These are phyloP conservation scores for Cephus sareptanus DNA, from an alignment of 2,888 invertebrate genomes.

Conservation along the genomic window DNA sequence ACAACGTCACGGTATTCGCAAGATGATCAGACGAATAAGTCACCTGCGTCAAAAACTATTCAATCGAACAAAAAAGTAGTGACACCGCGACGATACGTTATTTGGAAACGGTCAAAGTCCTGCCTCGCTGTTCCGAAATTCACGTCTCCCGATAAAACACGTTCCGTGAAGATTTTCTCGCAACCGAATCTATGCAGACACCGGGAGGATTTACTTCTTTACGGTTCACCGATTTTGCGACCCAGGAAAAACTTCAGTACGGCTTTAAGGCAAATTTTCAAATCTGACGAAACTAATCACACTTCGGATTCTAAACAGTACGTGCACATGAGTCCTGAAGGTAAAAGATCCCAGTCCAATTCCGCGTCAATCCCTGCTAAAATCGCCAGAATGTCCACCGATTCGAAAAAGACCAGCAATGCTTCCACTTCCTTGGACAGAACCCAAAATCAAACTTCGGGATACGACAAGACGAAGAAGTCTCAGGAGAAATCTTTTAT, in stretches of 20 bases:
- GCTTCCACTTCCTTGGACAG: background rate
- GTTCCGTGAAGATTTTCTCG: constrained; percentile 42
- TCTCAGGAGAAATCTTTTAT: constrained; percentile 42
- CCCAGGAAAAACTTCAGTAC: constrained; percentile 30
- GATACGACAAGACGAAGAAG: constrained; percentile 16
- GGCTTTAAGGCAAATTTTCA: constrained; percentile 36
- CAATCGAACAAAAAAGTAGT: constrained; percentile 30
- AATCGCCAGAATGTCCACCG: constrained; percentile 33
- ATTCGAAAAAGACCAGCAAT: background rate
- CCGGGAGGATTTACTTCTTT: constrained; percentile 29
- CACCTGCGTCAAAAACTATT: background rate
- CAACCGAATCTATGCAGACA: constrained; percentile 45
- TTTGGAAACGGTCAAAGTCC: constrained; percentile 51
- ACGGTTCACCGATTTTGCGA: constrained; percentile 15
- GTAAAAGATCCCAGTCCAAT: constrained; percentile 26
- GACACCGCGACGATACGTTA: constrained; percentile 42
- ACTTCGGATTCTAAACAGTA: constrained; percentile 49
- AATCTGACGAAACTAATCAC: constrained; percentile 33
- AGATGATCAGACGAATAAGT: background rate
- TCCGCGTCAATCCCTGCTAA: constrained; percentile 46
- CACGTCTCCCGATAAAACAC: constrained; percentile 30
- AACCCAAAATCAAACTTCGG: constrained; percentile 1
- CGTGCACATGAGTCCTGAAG: constrained; percentile 34
- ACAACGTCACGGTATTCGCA: background rate
- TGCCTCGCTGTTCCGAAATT: constrained; percentile 41